Evolutionary conservation across 1,140 invertebrate genomes (phyloP).

Genomic region (Eurosta solidaginis): DNA sequence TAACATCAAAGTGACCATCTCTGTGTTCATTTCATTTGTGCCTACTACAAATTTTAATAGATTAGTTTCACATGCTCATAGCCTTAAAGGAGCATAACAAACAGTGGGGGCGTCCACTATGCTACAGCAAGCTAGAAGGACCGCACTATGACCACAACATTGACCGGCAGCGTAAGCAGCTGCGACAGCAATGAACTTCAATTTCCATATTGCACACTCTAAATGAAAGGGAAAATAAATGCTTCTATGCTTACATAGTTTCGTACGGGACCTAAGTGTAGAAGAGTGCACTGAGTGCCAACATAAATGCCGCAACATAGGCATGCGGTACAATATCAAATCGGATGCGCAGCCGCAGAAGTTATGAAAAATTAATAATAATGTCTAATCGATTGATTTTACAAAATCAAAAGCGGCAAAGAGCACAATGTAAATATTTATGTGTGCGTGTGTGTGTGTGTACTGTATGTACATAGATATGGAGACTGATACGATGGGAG

Average conservation of each 20-base stretch:
- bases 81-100: background rate
- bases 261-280: background rate
- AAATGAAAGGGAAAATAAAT: constrained; percentile 35
- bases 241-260: background rate
- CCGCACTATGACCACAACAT: background rate
- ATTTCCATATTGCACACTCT: constrained; percentile 48
- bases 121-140: constrained; percentile 31
- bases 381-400: constrained; percentile 60
- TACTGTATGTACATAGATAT: background rate
- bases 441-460: no score
- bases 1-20: constrained; percentile 19
- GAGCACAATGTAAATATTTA: no score
- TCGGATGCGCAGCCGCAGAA: constrained; percentile 52
- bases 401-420: constrained; percentile 32
- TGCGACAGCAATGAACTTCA: background rate
- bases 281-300: background rate
- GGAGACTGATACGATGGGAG: background rate
- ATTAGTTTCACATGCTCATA: constrained; percentile 56
- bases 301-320: background rate
- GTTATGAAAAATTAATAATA: constrained; percentile 61
- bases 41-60: constrained; percentile 44
- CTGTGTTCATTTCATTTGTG: constrained; percentile 10
- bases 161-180: background rate
- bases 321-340: constrained; percentile 35
- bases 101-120: background rate